Conservation (phyloP, 92 coral and sea anemone genomes). For the Siderastrea siderea region DNA sequence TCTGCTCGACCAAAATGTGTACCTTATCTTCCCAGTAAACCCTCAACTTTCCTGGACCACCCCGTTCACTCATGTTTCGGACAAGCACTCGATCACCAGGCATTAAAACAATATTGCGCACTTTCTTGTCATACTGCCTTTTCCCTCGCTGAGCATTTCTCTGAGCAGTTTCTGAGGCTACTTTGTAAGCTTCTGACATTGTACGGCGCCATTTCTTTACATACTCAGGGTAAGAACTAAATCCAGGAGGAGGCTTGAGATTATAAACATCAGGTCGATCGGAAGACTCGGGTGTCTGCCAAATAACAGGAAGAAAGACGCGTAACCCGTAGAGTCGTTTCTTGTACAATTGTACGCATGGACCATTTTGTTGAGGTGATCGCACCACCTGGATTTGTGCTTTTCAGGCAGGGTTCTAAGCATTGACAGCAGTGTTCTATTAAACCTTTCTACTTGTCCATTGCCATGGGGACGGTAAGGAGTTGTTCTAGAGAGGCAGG, state of each 20-base stretch:
- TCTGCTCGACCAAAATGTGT: constrained; percentile 47
- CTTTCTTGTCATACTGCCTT: constrained; percentile 62
- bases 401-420: constrained; percentile 6
- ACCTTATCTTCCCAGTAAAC: constrained; percentile 61
- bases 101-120: constrained; percentile 42
- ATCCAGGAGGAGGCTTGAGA: constrained; percentile 51
- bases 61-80: constrained; percentile 52
- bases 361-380: constrained; percentile 71
- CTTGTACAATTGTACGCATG: constrained; percentile 73
- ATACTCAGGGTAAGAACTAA: constrained; percentile 64
- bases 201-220: constrained; percentile 73
- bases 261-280: constrained; percentile 74
- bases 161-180: constrained; percentile 43
- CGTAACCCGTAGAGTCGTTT: constrained; percentile 70
- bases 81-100: constrained; percentile 73
- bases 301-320: constrained; percentile 67
- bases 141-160: constrained; percentile 35
- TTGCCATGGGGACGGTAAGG: constrained; percentile 13
- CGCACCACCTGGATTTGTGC: constrained; percentile 73
- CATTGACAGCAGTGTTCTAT: constrained; percentile 16
- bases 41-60: constrained; percentile 72
- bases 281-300: constrained; percentile 70
- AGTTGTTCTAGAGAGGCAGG: constrained; percentile 13
- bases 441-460: neutral
- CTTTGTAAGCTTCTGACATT: constrained; percentile 67